Conservation (phyloP, 2,113 vertebrate genomes). For the Brachypteracias leptosomus region DNA sequence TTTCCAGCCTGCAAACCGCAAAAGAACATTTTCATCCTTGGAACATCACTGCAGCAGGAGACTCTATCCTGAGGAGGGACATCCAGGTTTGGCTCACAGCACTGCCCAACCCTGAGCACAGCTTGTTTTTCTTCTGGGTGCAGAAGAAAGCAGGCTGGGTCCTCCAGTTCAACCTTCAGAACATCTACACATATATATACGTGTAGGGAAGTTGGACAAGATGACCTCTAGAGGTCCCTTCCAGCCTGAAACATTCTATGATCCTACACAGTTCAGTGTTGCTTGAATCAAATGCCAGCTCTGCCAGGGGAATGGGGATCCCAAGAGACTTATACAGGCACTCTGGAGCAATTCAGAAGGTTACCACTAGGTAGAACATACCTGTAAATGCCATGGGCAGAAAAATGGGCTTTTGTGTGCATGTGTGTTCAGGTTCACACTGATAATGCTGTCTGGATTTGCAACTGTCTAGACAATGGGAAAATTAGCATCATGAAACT, state of each 20-base stretch:
- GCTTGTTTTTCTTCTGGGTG: not conserved
- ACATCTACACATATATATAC: not conserved
- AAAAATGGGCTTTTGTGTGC: not conserved
- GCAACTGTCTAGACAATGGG: slow-evolving; percentile 75
- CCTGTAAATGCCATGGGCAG: not conserved
- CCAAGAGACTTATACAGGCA: not conserved
- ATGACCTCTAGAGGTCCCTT: too few species aligned
- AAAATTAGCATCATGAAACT: slow-evolving; percentile 69
- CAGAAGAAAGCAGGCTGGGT: not conserved
- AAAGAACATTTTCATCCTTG: not conserved
- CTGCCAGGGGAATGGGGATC: not conserved
- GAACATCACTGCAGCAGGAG: not conserved
- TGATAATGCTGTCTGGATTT: slow-evolving; percentile 69
- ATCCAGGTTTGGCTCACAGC: not conserved
- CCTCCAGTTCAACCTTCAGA: not conserved
- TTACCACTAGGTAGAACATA: not conserved
- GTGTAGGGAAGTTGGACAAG: too few species aligned
- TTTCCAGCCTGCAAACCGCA: not conserved
- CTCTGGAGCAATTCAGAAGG: not conserved
- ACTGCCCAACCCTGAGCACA: not conserved
- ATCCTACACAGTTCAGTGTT: not conserved
- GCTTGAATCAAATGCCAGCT: not conserved
- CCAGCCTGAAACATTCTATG: too few species aligned
- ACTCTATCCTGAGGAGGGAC: not conserved
- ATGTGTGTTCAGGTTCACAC: not conserved